Evolutionary conservation across 2,888 invertebrate genomes (phyloP).

Genomic region (Toxonevra muliebris): DNA sequence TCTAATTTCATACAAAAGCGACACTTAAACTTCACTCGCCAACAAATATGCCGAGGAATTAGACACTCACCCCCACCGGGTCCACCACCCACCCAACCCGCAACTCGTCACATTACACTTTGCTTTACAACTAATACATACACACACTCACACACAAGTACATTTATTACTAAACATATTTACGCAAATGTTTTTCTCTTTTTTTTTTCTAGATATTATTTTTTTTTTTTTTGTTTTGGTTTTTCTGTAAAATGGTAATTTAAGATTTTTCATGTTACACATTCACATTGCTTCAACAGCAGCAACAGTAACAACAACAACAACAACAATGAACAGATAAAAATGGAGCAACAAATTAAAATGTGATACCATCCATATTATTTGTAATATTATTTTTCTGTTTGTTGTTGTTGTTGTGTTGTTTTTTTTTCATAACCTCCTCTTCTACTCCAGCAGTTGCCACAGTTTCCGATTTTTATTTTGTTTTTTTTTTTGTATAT

Average conservation of each 20-base stretch:
- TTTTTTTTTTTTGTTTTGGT: background rate
- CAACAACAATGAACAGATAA: background rate
- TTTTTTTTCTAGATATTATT: background rate
- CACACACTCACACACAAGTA: too few relatives aligned
- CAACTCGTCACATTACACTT: too few relatives aligned
- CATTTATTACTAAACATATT: background rate
- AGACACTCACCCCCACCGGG: background rate
- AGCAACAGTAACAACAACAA: background rate
- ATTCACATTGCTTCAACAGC: background rate
- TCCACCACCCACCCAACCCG: background rate
- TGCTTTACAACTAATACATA: too few relatives aligned
- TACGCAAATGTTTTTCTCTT: conserved; percentile 4
- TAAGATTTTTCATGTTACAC: conserved; percentile 5
- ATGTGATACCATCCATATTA: conserved; percentile 6
- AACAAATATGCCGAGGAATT: background rate
- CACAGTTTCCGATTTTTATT: background rate
- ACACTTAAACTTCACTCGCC: background rate
- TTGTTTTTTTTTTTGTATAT: too few relatives aligned
- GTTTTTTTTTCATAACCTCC: background rate
- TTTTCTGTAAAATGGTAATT: conserved; percentile 6
- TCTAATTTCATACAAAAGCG: conserved; percentile 13
- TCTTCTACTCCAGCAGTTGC: background rate
- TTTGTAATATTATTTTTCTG: background rate
- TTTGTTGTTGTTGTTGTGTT: background rate
- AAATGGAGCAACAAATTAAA: conserved; percentile 5